Conservation (phyloP, 2,113 vertebrate species). For the Aptenodytes patagonicus region DNA sequence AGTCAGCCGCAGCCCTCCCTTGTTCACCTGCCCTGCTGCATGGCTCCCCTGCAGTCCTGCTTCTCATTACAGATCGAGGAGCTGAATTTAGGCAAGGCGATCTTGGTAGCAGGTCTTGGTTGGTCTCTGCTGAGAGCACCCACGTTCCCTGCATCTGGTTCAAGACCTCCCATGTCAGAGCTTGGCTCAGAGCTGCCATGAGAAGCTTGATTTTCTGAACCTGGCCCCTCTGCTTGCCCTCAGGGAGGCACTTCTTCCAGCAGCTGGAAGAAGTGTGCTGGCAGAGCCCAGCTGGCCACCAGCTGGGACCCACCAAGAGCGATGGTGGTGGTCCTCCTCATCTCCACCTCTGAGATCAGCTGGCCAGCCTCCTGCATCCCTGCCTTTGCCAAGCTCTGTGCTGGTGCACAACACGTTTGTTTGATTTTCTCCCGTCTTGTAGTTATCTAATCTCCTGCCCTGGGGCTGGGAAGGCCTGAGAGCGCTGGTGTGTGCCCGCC, state of each 20-base stretch:
- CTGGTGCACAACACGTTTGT: rapidly evolving
- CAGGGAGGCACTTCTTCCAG: background rate
- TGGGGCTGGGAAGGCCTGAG: background rate
- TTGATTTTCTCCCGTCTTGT: background rate
- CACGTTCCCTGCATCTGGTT: rapidly evolving
- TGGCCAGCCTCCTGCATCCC: background rate
- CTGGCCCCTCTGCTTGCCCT: background rate
- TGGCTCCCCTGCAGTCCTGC: background rate
- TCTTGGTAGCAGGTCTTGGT: background rate
- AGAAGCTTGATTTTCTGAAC: background rate
- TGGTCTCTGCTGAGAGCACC: background rate
- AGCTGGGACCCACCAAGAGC: background rate
- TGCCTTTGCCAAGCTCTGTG: background rate
- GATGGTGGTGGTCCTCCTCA: background rate
- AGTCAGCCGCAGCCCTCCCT: background rate
- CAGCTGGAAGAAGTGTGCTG: background rate
- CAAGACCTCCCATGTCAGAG: background rate
- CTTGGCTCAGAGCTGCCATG: background rate
- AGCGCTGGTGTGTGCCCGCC: background rate
- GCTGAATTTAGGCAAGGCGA: background rate
- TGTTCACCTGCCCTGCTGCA: background rate
- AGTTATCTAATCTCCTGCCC: background rate
- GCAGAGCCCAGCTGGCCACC: background rate
- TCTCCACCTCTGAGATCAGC: background rate
- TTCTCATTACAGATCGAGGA: background rate